These are phyloP conservation scores for Hirtodrosophila alboralis DNA, from an alignment of 2,888 invertebrate species.

Conservation along the genomic window DNA sequence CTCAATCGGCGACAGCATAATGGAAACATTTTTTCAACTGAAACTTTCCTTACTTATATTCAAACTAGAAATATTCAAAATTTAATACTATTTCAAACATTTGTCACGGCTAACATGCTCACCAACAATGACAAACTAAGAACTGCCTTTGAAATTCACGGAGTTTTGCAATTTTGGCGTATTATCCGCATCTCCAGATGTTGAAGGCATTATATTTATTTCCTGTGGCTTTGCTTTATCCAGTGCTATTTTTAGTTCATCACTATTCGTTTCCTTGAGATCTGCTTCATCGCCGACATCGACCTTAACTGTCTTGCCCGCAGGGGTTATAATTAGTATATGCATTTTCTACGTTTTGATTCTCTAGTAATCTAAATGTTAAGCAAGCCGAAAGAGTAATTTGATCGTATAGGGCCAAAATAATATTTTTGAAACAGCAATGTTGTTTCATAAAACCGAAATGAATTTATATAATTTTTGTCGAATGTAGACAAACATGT, in stretches of 20 bases:
- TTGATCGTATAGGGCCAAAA: conserved; percentile 41
- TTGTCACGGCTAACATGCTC: not conserved
- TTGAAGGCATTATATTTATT: conserved; percentile 8
- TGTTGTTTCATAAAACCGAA: conserved; percentile 24
- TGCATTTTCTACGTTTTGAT: conserved; percentile 38
- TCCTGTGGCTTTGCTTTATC: conserved; percentile 2
- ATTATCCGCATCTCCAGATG: not conserved
- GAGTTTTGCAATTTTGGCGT: not conserved
- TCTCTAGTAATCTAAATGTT: conserved; percentile 10
- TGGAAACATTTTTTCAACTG: not conserved
- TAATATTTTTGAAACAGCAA: conserved; percentile 18
- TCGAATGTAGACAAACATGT: too few species aligned
- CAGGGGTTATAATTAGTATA: conserved; percentile 58
- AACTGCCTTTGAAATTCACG: not conserved
- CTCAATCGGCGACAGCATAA: not conserved
- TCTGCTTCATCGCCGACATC: conserved; percentile 42
- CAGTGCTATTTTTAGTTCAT: not conserved
- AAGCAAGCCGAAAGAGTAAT: conserved; percentile 43
- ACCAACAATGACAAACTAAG: not conserved
- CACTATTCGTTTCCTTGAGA: not conserved
- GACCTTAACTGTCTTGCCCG: conserved; percentile 49
- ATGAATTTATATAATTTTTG: not conserved
- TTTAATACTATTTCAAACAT: not conserved
- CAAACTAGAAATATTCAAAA: not conserved
- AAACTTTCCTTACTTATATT: too few species aligned